phyloP scores from a whole-genome alignment of 1,140 invertebrate species.

The Eupristina koningsbergeri region DNA sequence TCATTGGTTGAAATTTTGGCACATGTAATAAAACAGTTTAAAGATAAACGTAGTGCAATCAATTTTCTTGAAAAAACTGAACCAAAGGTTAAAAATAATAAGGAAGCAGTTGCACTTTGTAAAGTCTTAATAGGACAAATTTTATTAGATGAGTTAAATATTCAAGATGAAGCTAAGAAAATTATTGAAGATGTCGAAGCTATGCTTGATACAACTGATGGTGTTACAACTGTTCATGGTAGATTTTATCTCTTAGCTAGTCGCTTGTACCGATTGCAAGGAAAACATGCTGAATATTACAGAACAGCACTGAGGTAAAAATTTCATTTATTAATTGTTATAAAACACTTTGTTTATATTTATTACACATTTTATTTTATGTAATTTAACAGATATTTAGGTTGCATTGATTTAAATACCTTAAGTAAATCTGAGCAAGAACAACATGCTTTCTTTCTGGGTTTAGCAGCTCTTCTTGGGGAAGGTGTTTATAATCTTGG shows the following conservation, averaged over 20 bases:
- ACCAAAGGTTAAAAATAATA: constrained; percentile 89
- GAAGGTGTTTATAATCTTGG: constrained; percentile 98
- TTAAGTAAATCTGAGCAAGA: constrained; percentile 80
- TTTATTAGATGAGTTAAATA: constrained; percentile 85
- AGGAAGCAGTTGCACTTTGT: constrained; percentile 89
- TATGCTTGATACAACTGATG: constrained; percentile 90
- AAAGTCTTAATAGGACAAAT: constrained; percentile 90
- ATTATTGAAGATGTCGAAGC: constrained; percentile 92
- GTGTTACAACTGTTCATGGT: constrained; percentile 94
- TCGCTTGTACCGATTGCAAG: constrained; percentile 85
- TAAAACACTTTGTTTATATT: background rate
- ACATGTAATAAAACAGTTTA: constrained; percentile 85
- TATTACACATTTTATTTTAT: constrained; percentile 13
- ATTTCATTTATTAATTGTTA: background rate
- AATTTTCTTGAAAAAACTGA: constrained; percentile 90
- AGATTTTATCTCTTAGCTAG: constrained; percentile 96
- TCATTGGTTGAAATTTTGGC: constrained; percentile 92
- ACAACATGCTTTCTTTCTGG: constrained; percentile 91
- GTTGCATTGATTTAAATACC: constrained; percentile 88
- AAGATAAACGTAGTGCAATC: constrained; percentile 86
- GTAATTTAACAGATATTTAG: constrained; percentile 81
- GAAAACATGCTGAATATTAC: constrained; percentile 95
- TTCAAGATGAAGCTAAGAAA: constrained; percentile 87
- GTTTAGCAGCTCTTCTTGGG: constrained; percentile 93
- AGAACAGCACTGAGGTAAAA: constrained; percentile 87